Base-by-base conservation (phyloP, 2,888 invertebrate species). In the Myathropa florea region DNA sequence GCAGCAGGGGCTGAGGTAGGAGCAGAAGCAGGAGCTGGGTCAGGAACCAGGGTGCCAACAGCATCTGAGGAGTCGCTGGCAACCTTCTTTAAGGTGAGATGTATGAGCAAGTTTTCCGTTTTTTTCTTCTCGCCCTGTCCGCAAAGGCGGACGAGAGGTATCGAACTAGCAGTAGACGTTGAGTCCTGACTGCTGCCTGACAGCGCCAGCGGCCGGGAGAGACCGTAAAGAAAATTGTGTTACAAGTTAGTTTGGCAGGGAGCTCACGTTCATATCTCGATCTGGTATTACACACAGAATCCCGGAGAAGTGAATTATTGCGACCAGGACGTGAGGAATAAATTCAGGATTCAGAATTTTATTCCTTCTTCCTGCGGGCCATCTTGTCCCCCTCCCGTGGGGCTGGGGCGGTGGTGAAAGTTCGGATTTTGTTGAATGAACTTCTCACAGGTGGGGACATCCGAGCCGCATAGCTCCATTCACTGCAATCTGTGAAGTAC, bases 191-290 rank as follows among this genome's bases (percentile, higher is more conserved):
- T 46, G 46, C 46, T 36, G 26, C 23, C 9, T 53, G 53, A 36
- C 53, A 30, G 33, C 63, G 46, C 33, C 33, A 23, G 30, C 21
- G 55, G 18, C 24, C 10, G 55, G 24, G 30, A 24, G 26, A 33
- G 76, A 57, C 59, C 76, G 36, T 59, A 76, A 59, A 70, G 82
- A 82, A 82, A 78, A 86, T 82, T 82, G 70, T 75, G 75, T 82
- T 82, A 71, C 82, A 86, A 86, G 78, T 86, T 82, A 77, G 82
- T 85, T 85, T 85, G 73, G 86, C 73, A 86, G 78, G 64, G 82
- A 86, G 39, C 78, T 86, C 86, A 86, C 86, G 86, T 86, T 82
- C 73, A 82, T 75, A 86, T 86, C 82, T 75, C 73, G 73, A 78
- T 82, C 78, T 82, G 60, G 75, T 82, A 70, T 82, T 78, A 82